phyloP scores from a whole-genome alignment of 2,113 vertebrate species.

The Zapornia atra region DNA sequence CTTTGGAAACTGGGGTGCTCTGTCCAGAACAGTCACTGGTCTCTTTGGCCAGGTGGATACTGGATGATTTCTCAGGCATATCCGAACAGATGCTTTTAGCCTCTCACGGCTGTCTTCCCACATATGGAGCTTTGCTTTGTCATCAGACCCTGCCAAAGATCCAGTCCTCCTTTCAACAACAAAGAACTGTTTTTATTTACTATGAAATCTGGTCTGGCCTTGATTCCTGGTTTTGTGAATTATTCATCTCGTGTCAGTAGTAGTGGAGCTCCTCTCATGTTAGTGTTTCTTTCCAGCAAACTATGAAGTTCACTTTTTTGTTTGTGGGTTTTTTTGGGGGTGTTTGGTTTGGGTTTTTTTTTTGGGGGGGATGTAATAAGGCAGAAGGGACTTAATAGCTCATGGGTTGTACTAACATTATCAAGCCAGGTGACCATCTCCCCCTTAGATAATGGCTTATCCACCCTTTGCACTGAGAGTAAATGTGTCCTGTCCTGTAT shows the following conservation, averaged over 20 bases:
- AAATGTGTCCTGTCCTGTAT: not conserved
- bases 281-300: not conserved
- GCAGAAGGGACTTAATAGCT: not conserved
- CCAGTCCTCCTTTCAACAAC: conserved; percentile 18
- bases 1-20: not conserved
- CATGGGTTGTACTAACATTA: not conserved
- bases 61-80: not conserved
- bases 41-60: not conserved
- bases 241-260: not conserved
- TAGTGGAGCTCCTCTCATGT: not conserved
- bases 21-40: not conserved
- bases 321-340: no score
- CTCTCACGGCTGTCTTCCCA: not conserved
- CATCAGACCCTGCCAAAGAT: conserved; percentile 41
- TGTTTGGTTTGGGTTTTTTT: no score
- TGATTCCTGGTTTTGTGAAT: not conserved
- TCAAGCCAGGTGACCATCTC: not conserved
- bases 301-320: not conserved
- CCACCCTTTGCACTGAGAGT: not conserved
- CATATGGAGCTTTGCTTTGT: conserved; percentile 49
- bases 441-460: not conserved
- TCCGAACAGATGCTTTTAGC: conserved; percentile 12
- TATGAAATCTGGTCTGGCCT: conserved; percentile 12
- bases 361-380: not conserved
- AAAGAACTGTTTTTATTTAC: conserved; percentile 61